These are phyloP conservation scores for Orthosia gracilis DNA, from an alignment of 2,888 invertebrate species.

Conservation along the genomic window DNA sequence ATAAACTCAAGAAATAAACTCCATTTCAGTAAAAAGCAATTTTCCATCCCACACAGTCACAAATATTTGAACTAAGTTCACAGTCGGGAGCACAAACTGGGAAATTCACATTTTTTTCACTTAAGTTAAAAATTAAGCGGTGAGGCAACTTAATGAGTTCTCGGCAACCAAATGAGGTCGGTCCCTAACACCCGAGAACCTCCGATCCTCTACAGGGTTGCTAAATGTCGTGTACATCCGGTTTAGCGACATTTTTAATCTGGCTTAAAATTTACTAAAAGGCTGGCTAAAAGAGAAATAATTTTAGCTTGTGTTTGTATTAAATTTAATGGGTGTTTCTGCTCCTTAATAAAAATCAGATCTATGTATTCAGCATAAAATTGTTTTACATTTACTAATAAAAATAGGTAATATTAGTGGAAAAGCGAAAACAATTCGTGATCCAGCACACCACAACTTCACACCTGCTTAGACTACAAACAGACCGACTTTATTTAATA, in stretches of 20 bases:
- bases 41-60: not conserved
- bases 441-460: not conserved
- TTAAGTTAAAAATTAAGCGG: conserved; percentile 81
- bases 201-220: conserved; percentile 56
- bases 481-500: conserved; percentile 3
- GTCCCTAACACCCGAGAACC: conserved; percentile 54
- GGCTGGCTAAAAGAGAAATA: not conserved
- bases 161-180: conserved; percentile 72
- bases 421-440: not conserved
- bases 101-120: conserved; percentile 72
- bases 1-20: not conserved
- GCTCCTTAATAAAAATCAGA: too few relatives aligned
- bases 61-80: conserved; percentile 38
- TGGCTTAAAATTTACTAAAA: not conserved
- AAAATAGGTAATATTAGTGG: too few relatives aligned
- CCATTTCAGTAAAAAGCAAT: conserved; percentile 10
- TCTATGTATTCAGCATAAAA: too few relatives aligned
- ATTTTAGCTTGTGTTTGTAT: too few relatives aligned
- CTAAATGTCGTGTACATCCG: conserved; percentile 27
- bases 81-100: conserved; percentile 44
- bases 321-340: too few relatives aligned
- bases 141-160: conserved; percentile 77
- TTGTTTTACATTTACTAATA: too few relatives aligned
- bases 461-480: not conserved
- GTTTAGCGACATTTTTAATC: not conserved